A percentile compares a stretch with the other conserved stretches of the same genome.
phyloP scores from a whole-genome alignment of 2,888 invertebrate genomes.

The Acanthococcus lagerstroemiae region DNA sequence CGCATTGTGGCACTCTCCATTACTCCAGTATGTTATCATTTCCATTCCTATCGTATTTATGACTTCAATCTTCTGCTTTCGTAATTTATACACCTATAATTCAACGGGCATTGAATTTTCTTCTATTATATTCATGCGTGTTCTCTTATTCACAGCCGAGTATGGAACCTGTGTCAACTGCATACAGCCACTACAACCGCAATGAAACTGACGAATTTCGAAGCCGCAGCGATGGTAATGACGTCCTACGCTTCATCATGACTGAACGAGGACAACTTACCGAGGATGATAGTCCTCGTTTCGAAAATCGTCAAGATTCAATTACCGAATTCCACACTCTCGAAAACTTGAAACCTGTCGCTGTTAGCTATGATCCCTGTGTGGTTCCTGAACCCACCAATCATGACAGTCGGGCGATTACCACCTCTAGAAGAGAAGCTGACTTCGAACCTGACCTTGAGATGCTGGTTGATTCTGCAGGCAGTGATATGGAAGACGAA shows the following conservation, averaged over 20 bases:
- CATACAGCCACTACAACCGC: not conserved
- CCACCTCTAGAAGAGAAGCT: too few species aligned
- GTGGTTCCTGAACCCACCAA: too few species aligned
- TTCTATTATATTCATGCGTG: not conserved
- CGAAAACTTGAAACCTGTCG: not conserved
- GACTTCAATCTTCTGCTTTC: too few species aligned
- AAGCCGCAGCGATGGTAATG: not conserved
- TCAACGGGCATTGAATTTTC: too few species aligned
- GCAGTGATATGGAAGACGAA: not conserved
- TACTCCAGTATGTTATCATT: too few species aligned
- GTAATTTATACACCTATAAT: too few species aligned
- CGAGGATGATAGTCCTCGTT: not conserved
- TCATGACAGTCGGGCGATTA: too few species aligned
- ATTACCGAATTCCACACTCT: not conserved
- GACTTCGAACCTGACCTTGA: not conserved
- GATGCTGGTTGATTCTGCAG: not conserved
- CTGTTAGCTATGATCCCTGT: not conserved
- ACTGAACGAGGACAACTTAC: not conserved
- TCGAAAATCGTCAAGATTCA: not conserved
- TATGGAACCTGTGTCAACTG: not conserved
- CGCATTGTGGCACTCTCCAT: too few species aligned
- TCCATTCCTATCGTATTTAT: too few species aligned
- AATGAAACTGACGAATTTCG: not conserved
- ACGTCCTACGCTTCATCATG: not conserved
- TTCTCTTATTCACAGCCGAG: not conserved